A percentile compares a stretch with the other conserved stretches of the same genome.
These are phyloP conservation scores for Xiphophorus hellerii DNA, from an alignment of 2,113 vertebrate species.

Conservation along the genomic window DNA sequence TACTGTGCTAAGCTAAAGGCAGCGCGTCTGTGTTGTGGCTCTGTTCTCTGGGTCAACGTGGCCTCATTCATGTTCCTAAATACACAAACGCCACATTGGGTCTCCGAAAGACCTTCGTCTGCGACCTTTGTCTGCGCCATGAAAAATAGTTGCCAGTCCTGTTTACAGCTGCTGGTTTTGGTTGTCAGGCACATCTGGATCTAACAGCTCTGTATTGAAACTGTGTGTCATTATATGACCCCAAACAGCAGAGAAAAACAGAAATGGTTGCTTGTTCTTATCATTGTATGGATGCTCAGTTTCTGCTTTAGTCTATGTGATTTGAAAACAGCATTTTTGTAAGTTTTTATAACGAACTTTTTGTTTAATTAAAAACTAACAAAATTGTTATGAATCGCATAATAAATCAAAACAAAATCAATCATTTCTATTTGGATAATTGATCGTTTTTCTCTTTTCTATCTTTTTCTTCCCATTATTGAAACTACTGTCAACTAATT, in stretches of 20 bases:
- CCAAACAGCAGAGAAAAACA: slow-evolving; percentile 1
- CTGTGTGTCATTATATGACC: slow-evolving; percentile 22
- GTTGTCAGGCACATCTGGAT: slow-evolving; percentile 42
- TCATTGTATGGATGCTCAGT: neutral
- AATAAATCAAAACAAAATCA: too few species aligned
- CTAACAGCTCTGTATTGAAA: slow-evolving; percentile 20
- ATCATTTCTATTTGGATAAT: too few species aligned
- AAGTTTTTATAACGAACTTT: too few species aligned
- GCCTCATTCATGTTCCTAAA: slow-evolving; percentile 47
- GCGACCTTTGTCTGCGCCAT: slow-evolving; percentile 5
- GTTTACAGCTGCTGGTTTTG: slow-evolving; percentile 11
- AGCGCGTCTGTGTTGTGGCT: slow-evolving; percentile 7
- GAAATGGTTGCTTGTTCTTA: neutral
- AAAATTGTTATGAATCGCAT: too few species aligned
- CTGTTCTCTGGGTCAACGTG: slow-evolving; percentile 9
- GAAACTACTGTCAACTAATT: too few species aligned
- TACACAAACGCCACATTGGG: slow-evolving; percentile 15
- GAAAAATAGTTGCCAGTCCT: slow-evolving; percentile 32
- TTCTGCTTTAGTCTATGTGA: too few species aligned
- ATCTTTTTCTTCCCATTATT: too few species aligned
- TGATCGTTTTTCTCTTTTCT: too few species aligned
- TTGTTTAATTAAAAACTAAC: too few species aligned
- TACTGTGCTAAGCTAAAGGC: slow-evolving; percentile 11
- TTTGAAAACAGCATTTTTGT: too few species aligned
- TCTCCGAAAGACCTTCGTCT: slow-evolving; percentile 26